Percentiles rank a stretch among this genome's conserved stretches.
phyloP scores from a whole-genome alignment of 2,888 invertebrate genomes.

The Cecidostiba fungosa region DNA sequence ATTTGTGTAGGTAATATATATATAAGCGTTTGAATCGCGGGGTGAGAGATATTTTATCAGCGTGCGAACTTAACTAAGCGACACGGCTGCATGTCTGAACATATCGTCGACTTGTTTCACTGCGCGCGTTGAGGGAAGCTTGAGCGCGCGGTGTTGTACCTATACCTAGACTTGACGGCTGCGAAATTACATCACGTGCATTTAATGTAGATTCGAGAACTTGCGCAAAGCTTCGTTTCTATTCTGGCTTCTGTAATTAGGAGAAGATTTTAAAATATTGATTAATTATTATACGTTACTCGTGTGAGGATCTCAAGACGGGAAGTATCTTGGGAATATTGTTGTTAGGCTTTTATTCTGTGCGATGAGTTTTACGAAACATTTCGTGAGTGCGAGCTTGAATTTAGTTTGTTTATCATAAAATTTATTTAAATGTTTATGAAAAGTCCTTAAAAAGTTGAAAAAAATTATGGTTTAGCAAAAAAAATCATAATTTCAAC shows the following conservation, averaged over 20 bases:
- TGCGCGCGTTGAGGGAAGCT: neutral
- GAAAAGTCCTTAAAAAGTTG: too few relatives aligned
- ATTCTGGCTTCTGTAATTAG: neutral
- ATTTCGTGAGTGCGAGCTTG: too few relatives aligned
- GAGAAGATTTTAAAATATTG: neutral
- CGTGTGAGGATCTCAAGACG: neutral
- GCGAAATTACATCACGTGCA: constrained; percentile 38
- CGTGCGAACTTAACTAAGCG: neutral
- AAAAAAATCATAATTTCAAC: too few relatives aligned
- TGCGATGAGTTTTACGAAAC: too few relatives aligned
- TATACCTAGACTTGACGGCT: neutral
- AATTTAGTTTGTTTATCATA: too few relatives aligned
- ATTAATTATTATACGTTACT: neutral
- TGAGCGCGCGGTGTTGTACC: neutral
- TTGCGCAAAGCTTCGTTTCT: neutral
- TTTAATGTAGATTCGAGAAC: constrained; percentile 17
- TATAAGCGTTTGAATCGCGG: too few relatives aligned
- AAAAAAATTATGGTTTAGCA: too few relatives aligned
- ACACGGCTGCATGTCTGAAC: neutral
- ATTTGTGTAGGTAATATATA: too few relatives aligned
- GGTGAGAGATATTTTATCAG: neutral
- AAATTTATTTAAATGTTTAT: too few relatives aligned
- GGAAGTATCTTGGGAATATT: too few relatives aligned
- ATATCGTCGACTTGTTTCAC: constrained; percentile 10
- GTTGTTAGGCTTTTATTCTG: too few relatives aligned